Evolutionary conservation across 30 jellyfish, hydroid and myxozoan species (phyloP).

Genomic region (Turritopsis dohrnii): DNA sequence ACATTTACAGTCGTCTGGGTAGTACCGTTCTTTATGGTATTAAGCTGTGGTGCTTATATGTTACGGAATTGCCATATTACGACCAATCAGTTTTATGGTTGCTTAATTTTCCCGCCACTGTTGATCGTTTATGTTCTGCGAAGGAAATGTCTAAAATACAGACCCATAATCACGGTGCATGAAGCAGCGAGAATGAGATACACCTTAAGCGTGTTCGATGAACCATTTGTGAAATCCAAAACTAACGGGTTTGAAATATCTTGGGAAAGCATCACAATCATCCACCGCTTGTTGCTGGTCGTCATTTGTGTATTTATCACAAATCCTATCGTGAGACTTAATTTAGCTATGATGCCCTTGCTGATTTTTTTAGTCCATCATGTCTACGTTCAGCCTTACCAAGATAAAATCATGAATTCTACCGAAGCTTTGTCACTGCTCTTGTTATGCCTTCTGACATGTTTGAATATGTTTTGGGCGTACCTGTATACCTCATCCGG

Average conservation of each 20-base stretch:
- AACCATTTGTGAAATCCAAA: conserved; percentile 11
- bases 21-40: conserved; percentile 18
- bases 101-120: conserved; percentile 33
- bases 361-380: conserved; percentile 31
- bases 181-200: not conserved
- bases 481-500: not conserved
- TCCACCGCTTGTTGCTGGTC: conserved; percentile 23
- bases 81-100: conserved; percentile 8
- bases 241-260: not conserved
- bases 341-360: conserved; percentile 6
- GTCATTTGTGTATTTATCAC: not conserved
- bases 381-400: conserved; percentile 43
- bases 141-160: not conserved
- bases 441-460: not conserved
- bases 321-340: conserved; percentile 20
- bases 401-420: conserved; percentile 6
- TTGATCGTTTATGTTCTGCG: not conserved
- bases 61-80: not conserved
- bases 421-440: conserved; percentile 27
- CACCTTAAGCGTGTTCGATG: not conserved
- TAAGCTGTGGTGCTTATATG: conserved; percentile 5
- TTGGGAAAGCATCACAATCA: conserved; percentile 37
- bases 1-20: conserved; percentile 25
- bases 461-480: not conserved
- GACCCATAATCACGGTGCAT: not conserved